Conservation (phyloP, 2,888 invertebrate species). For the Caenorhabditis sinica region DNA sequence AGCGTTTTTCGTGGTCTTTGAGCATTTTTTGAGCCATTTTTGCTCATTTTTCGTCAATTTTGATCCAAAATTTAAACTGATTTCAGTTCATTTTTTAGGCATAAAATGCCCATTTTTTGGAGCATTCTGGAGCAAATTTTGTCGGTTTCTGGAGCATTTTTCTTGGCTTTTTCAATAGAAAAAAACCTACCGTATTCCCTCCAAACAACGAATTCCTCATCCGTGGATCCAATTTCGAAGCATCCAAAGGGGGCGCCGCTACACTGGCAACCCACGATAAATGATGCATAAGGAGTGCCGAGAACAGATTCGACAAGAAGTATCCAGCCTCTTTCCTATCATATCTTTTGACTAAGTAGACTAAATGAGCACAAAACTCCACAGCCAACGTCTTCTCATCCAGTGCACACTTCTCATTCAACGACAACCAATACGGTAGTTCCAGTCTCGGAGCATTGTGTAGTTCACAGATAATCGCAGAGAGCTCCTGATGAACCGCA, state of each 20-base stretch:
- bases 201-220: slow-evolving; percentile 67
- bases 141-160: no score
- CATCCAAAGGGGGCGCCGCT: slow-evolving; percentile 74
- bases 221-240: neutral
- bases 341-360: slow-evolving; percentile 68
- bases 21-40: no score
- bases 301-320: slow-evolving; percentile 79
- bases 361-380: slow-evolving; percentile 76
- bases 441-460: slow-evolving; percentile 77
- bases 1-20: no score
- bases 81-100: no score
- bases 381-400: slow-evolving; percentile 66
- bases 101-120: no score
- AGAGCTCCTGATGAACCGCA: slow-evolving; percentile 25
- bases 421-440: slow-evolving; percentile 78
- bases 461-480: slow-evolving; percentile 73
- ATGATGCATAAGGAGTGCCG: slow-evolving; percentile 81
- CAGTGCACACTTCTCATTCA: slow-evolving; percentile 65
- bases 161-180: no score
- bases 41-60: no score
- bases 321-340: slow-evolving; percentile 79
- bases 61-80: no score
- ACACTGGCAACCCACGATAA: slow-evolving; percentile 82
- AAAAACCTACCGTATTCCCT: slow-evolving; percentile 56
- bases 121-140: no score